These are phyloP conservation scores for Melanostoma scalare DNA, from an alignment of 2,888 invertebrate genomes.

Conservation along the genomic window DNA sequence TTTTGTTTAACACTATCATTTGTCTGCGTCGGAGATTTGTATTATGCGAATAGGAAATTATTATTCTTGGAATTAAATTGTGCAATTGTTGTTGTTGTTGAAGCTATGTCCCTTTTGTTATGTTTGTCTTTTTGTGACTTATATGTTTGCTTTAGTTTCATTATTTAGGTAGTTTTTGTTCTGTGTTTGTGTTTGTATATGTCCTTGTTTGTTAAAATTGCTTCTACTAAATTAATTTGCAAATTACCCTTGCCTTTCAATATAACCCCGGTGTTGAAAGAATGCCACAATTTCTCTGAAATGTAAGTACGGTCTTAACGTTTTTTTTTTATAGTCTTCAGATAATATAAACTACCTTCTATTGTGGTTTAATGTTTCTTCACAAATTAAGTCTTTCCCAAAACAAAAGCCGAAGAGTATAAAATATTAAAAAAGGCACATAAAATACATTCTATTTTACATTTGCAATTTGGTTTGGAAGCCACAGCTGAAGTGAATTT, in stretches of 20 bases:
- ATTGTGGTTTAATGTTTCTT: too few species aligned
- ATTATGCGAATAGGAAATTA: conserved; percentile 65
- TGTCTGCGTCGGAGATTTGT: conserved; percentile 62
- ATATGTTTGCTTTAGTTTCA: not conserved
- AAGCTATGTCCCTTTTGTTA: not conserved
- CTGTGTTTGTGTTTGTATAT: not conserved
- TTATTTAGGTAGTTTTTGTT: not conserved
- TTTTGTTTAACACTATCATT: conserved; percentile 41
- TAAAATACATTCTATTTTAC: too few species aligned
- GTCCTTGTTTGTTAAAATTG: conserved; percentile 14
- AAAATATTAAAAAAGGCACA: too few species aligned
- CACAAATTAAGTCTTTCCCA: too few species aligned
- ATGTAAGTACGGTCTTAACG: too few species aligned
- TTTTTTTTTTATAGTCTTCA: too few species aligned
- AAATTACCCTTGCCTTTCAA: conserved; percentile 44
- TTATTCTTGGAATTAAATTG: conserved; percentile 67
- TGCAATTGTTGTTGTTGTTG: conserved; percentile 48
- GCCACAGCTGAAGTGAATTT: too few species aligned
- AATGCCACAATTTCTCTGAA: too few species aligned
- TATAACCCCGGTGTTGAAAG: conserved; percentile 10
- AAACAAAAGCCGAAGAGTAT: too few species aligned
- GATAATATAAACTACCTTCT: too few species aligned
- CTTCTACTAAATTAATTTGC: conserved; percentile 44
- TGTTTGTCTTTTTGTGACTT: not conserved
- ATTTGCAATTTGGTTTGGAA: too few species aligned